These are phyloP conservation scores for Drosophila neutralis DNA, from an alignment of 2,888 invertebrate genomes.

Conservation along the genomic window DNA sequence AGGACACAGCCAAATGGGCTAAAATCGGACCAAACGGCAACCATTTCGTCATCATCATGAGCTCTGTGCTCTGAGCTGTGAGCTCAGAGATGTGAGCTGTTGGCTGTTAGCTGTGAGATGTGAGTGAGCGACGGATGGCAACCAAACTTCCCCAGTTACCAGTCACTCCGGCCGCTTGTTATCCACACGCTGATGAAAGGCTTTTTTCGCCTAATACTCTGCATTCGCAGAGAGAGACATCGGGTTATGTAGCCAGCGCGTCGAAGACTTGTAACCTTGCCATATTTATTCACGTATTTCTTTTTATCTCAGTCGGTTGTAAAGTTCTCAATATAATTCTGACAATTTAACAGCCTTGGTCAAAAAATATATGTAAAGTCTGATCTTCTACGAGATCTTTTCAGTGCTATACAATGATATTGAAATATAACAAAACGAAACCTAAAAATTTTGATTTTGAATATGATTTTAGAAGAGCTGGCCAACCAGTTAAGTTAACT, in stretches of 20 bases:
- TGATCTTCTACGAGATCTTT: neutral
- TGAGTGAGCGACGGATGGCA: slow-evolving; percentile 56
- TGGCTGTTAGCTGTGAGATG: slow-evolving; percentile 7
- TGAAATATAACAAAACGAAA: neutral
- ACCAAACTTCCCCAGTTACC: slow-evolving; percentile 48
- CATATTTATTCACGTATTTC: neutral
- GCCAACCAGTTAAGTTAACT: too few species aligned
- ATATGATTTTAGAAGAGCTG: neutral
- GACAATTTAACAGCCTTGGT: neutral
- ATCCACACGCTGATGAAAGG: slow-evolving; percentile 74
- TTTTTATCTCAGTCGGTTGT: neutral
- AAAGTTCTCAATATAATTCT: neutral
- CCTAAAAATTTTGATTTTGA: too few species aligned
- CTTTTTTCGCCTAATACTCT: slow-evolving; percentile 37
- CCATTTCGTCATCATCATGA: slow-evolving; percentile 44
- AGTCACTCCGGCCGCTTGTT: slow-evolving; percentile 60
- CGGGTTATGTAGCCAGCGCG: neutral
- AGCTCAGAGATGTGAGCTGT: slow-evolving; percentile 6
- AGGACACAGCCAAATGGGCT: slow-evolving; percentile 61
- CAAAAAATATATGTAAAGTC: neutral
- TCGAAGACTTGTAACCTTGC: neutral
- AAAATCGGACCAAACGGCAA: slow-evolving; percentile 38
- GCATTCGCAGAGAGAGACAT: neutral
- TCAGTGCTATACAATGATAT: neutral
- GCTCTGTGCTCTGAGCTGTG: slow-evolving; percentile 8